phyloP scores from a whole-genome alignment of 2,797 vertebrate genomes.

The Thalassophryne amazonica region DNA sequence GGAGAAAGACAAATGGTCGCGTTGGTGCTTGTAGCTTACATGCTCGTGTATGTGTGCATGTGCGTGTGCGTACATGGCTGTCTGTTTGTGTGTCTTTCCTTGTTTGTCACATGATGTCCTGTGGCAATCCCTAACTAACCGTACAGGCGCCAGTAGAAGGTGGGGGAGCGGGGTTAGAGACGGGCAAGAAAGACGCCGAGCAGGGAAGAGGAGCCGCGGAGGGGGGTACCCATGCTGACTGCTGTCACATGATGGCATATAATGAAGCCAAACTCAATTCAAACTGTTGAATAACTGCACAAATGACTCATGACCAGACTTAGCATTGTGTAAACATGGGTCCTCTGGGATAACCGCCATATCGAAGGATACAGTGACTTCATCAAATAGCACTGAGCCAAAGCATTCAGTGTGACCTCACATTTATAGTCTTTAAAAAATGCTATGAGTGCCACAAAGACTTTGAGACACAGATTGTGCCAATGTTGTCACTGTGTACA shows the following conservation, averaged over 20 bases:
- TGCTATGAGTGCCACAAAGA: background rate
- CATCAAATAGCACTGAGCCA: background rate
- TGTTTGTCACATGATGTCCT: constrained; percentile 84
- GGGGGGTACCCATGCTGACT: constrained; percentile 69
- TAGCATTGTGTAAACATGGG: constrained; percentile 59
- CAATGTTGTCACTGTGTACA: constrained; percentile 16
- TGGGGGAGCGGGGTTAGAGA: constrained; percentile 38
- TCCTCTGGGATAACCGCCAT: constrained; percentile 4
- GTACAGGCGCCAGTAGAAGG: constrained; percentile 78
- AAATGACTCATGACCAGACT: constrained; percentile 80
- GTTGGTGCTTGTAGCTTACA: constrained; percentile 57
- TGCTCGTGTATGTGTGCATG: constrained; percentile 18
- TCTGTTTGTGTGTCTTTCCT: constrained; percentile 67
- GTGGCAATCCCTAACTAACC: constrained; percentile 81
- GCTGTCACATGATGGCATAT: constrained; percentile 81
- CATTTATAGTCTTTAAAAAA: constrained; percentile 14
- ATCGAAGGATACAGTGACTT: constrained; percentile 23
- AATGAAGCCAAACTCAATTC: constrained; percentile 77
- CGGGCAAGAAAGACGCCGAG: constrained; percentile 55
- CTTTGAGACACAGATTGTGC: constrained; percentile 10
- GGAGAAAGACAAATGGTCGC: constrained; percentile 72
- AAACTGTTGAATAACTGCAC: constrained; percentile 76
- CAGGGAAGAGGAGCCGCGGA: constrained; percentile 51
- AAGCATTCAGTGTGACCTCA: background rate
- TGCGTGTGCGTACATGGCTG: constrained; percentile 12